A percentile compares a stretch with the other conserved stretches of the same genome.
Conservation (phyloP, 2,888 invertebrate genomes). For the Ptilodon capucinus region DNA sequence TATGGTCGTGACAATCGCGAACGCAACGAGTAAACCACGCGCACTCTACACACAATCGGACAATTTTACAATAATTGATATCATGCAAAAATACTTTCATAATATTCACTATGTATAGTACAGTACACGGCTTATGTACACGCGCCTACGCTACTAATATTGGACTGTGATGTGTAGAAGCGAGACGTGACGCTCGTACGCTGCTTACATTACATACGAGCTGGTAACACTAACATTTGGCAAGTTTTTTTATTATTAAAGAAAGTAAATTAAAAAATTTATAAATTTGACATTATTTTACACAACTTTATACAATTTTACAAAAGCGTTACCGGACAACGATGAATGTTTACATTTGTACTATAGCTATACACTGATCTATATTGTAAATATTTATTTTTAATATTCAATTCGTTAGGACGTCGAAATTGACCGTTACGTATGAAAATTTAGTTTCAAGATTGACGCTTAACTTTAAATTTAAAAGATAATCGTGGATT, state of each 20-base stretch:
- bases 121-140: slow-evolving; percentile 40
- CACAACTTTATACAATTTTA: slow-evolving; percentile 29
- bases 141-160: slow-evolving; percentile 31
- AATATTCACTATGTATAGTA: slow-evolving; percentile 44
- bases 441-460: too few relatives aligned
- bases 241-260: slow-evolving; percentile 20
- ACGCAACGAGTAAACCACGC: slow-evolving; percentile 39
- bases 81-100: slow-evolving; percentile 60
- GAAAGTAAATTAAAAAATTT: slow-evolving; percentile 23
- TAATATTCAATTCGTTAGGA: not conserved
- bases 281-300: slow-evolving; percentile 15
- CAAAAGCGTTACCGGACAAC: slow-evolving; percentile 27
- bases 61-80: slow-evolving; percentile 36
- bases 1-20: too few relatives aligned
- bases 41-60: slow-evolving; percentile 28
- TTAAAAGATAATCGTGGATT: too few relatives aligned
- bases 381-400: not conserved
- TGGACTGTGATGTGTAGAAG: slow-evolving; percentile 43
- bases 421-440: slow-evolving; percentile 2
- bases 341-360: slow-evolving; percentile 6
- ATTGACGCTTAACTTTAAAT: too few relatives aligned
- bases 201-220: slow-evolving; percentile 18
- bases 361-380: not conserved
- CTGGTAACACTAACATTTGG: slow-evolving; percentile 35
- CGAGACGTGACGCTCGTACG: slow-evolving; percentile 18